Base-by-base conservation (phyloP, 2,797 vertebrate genomes). In the Lithobates pipiens region DNA sequence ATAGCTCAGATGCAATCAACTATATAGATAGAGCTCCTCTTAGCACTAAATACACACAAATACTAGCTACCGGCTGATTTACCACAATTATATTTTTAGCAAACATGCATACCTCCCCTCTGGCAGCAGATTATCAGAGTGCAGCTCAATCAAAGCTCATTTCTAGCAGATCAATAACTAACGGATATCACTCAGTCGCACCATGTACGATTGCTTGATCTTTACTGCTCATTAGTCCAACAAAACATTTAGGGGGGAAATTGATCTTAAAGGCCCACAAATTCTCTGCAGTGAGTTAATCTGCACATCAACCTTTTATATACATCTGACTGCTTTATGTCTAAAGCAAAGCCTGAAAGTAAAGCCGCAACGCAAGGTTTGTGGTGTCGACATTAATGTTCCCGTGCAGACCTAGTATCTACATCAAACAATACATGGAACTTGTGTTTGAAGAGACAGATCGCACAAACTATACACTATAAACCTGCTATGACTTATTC, bases 161-260 rank as follows among this genome's bases (percentile, higher is more conserved):
- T 44, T 50, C 16, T 83, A 39, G 50, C 27, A 27, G 74, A 83
- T 83, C 73, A 70, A 83, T 76, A 83, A n/a, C 27, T 76, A 50
- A 76, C 34, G 72, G 72, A 83, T 83, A 76, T 76, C 74, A 75
- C 46, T 68, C 70, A 82, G 69, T 42, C 23, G 6, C 23, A 32
- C 54, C 63, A 76, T 50, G 54, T 74, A 74, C 36, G 42, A 65
- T 34, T 21, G 61, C 13, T 36, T 74, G 32, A 83, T 68, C 81
- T 68, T 67, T 76, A 76, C 63, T 54, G 81, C 63, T 83, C 81
- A 76, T 83, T 68, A 83, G 81, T 44, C 71, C 29, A 61, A 83
- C 71, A 46, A 63, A 76, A 68, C 71, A 74, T 79, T 83, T 83
- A 76, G n/a, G 32, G 78, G 11, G 25, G 18, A 80, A 36, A 81